Conservation (phyloP, 1,140 invertebrate species). For the Parapsyche elsis region DNA sequence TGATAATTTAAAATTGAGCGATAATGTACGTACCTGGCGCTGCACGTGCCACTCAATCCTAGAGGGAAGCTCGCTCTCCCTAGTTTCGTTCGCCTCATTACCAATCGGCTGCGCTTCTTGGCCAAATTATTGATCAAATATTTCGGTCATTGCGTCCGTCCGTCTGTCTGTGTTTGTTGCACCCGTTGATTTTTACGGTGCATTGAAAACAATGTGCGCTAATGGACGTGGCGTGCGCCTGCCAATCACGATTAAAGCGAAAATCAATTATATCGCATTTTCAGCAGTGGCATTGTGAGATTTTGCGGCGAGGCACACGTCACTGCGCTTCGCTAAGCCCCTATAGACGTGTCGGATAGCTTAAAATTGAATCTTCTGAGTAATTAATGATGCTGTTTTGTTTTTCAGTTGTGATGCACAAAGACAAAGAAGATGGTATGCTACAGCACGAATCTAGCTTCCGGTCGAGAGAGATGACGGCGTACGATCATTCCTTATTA, state of each 20-base stretch:
- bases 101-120: neutral
- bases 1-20: too few relatives aligned
- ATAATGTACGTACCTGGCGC: too few relatives aligned
- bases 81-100: slow-evolving; percentile 1
- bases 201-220: slow-evolving; percentile 30
- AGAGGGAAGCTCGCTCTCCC: neutral
- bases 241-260: slow-evolving; percentile 20
- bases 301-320: slow-evolving; percentile 15
- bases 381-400: slow-evolving; percentile 49
- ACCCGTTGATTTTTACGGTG: slow-evolving; percentile 32
- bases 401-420: slow-evolving; percentile 91
- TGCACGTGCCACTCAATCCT: too few relatives aligned
- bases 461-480: slow-evolving; percentile 81
- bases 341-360: neutral
- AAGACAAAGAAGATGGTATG: slow-evolving; percentile 85
- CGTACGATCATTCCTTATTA: slow-evolving; percentile 89
- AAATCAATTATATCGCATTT: slow-evolving; percentile 30
- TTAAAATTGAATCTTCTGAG: neutral
- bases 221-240: slow-evolving; percentile 27
- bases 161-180: slow-evolving; percentile 3
- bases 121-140: slow-evolving; percentile 39
- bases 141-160: slow-evolving; percentile 24
- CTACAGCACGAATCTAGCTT: slow-evolving; percentile 67
- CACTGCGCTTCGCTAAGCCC: neutral
- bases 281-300: slow-evolving; percentile 10